Percentiles rank a stretch among this genome's conserved stretches.
Evolutionary conservation across 2,888 invertebrate genomes (phyloP).

Genomic region (Pandemis heparana): DNA sequence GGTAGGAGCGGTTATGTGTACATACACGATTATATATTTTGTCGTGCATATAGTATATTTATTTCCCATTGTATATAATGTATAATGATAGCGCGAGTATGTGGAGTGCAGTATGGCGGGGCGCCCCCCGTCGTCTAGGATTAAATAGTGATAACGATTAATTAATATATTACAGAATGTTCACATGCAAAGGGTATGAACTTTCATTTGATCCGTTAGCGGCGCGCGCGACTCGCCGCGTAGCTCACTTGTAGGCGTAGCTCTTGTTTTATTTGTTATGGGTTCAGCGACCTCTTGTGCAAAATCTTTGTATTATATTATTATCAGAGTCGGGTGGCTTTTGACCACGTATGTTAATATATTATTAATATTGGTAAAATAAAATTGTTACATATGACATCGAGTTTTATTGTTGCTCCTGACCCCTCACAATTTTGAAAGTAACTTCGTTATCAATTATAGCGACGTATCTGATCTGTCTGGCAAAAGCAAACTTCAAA

Average conservation of each 20-base stretch:
- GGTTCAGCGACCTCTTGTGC: conserved; percentile 79
- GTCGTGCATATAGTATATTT: conserved; percentile 79
- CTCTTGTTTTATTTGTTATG: conserved; percentile 82
- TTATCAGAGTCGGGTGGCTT: conserved; percentile 82
- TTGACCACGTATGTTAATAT: conserved; percentile 85
- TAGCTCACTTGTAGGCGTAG: conserved; percentile 65
- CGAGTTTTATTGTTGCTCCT: conserved; percentile 54
- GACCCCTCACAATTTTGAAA: not conserved
- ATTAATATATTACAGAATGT: conserved; percentile 73
- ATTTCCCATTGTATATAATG: conserved; percentile 84
- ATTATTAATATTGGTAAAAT: conserved; percentile 86
- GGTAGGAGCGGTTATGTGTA: conserved; percentile 70
- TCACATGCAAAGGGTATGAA: conserved; percentile 60
- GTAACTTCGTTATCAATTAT: too few relatives aligned
- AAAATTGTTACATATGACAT: conserved; percentile 84
- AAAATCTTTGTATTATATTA: conserved; percentile 85
- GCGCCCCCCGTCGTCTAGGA: conserved; percentile 64
- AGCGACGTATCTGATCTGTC: too few relatives aligned
- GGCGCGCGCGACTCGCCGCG: conserved; percentile 53
- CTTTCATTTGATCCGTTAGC: conserved; percentile 77
- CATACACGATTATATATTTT: conserved; percentile 75
- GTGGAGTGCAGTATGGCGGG: conserved; percentile 49
- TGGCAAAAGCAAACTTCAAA: too few relatives aligned
- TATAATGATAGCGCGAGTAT: conserved; percentile 62
- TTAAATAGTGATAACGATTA: conserved; percentile 65